These are phyloP conservation scores for Papilio demoleus DNA, from an alignment of 2,888 invertebrate species.

Conservation along the genomic window DNA sequence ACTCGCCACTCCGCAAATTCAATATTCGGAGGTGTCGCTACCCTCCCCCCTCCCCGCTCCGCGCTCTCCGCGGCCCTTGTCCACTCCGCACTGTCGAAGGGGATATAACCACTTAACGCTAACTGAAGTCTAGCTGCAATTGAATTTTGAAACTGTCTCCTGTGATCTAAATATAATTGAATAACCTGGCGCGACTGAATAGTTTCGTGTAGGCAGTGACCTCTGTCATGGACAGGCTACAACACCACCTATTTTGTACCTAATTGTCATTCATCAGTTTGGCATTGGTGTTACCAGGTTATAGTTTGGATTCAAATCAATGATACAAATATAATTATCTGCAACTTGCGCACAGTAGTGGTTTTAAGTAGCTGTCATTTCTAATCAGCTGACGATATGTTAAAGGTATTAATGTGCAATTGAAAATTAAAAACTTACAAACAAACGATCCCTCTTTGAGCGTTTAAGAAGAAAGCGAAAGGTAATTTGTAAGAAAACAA, in stretches of 20 bases:
- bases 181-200: conserved; percentile 40
- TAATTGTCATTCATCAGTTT: no score
- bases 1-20: conserved; percentile 77
- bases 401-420: neutral
- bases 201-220: neutral
- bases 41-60: conserved; percentile 46
- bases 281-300: no score
- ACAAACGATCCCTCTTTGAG: conserved; percentile 43
- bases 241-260: no score
- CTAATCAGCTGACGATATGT: no score
- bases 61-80: conserved; percentile 71
- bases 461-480: conserved; percentile 40
- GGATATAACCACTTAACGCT: conserved; percentile 82
- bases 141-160: conserved; percentile 70
- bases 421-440: no score
- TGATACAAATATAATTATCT: no score
- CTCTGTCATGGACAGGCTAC: no score
- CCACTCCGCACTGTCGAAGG: conserved; percentile 67
- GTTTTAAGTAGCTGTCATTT: no score
- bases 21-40: conserved; percentile 79
- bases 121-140: conserved; percentile 77
- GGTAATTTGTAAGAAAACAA: conserved; percentile 51
- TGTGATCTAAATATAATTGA: conserved; percentile 60
- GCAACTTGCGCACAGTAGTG: no score
- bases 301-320: no score